Percentiles rank a stretch among this genome's conserved stretches.
Evolutionary conservation across 1,140 invertebrate genomes (phyloP).

Genomic region (Psilanteris sp.): DNA sequence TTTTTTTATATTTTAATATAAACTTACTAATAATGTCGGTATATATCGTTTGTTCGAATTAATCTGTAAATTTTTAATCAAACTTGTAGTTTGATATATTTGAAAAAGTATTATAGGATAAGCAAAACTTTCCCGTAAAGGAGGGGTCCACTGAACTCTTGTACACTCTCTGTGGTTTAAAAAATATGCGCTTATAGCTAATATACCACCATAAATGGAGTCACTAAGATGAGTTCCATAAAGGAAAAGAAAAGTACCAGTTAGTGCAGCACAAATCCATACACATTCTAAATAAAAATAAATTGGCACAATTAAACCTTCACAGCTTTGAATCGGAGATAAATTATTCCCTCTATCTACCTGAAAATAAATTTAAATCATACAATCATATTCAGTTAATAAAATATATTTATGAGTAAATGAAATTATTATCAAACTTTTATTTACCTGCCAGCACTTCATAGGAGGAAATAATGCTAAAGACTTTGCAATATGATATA

Average conservation of each 20-base stretch:
- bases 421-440: no score
- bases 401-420: no score
- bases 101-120: conserved; percentile 84
- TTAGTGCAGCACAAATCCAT: conserved; percentile 84
- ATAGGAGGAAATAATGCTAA: conserved; percentile 72
- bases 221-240: conserved; percentile 84
- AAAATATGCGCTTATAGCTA: conserved; percentile 86
- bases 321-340: conserved; percentile 86
- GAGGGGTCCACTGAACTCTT: conserved; percentile 91
- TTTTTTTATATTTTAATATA: no score
- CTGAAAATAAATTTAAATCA: no score
- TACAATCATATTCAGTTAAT: no score
- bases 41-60: conserved; percentile 40
- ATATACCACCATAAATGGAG: conserved; percentile 84
- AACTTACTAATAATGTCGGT: conserved; percentile 59
- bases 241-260: conserved; percentile 83
- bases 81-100: conserved; percentile 77
- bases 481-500: conserved; percentile 80
- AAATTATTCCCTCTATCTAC: conserved; percentile 84
- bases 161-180: conserved; percentile 90
- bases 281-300: conserved; percentile 88
- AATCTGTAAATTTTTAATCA: conserved; percentile 57
- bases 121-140: conserved; percentile 90
- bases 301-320: conserved; percentile 87
- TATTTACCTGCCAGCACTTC: conserved; percentile 75